These are phyloP conservation scores for Nanorana parkeri DNA, from an alignment of 2,113 vertebrate genomes.

Conservation along the genomic window DNA sequence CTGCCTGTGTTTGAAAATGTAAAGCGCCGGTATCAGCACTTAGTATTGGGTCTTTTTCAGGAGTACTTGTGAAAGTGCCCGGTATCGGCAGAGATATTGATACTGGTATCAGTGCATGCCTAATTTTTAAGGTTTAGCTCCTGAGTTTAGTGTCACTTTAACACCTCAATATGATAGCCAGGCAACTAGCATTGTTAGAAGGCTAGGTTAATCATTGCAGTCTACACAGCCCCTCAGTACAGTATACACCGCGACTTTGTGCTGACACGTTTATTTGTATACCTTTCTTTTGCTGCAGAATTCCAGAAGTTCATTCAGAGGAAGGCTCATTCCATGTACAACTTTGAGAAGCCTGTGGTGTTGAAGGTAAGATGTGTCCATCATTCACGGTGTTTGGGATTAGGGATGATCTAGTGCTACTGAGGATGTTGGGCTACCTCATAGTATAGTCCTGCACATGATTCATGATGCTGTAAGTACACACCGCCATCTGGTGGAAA, in stretches of 20 bases:
- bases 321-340: conserved; percentile 89
- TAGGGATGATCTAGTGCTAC: no score
- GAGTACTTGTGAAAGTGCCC: no score
- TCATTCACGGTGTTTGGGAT: no score
- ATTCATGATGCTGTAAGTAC: neutral
- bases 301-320: conserved; percentile 97
- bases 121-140: no score
- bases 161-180: no score
- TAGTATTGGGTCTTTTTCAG: no score
- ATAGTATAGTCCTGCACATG: neutral
- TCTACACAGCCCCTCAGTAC: neutral
- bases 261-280: neutral
- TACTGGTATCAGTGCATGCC: no score
- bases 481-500: conserved; percentile 33
- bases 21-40: no score
- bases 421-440: no score
- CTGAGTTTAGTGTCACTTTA: no score
- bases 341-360: conserved; percentile 91
- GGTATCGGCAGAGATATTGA: no score
- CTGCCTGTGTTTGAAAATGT: no score
- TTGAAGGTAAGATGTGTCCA: conserved; percentile 82
- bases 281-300: conserved; percentile 71
- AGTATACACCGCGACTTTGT: neutral
- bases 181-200: neutral
- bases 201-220: neutral